Percentiles rank a stretch among this genome's conserved stretches.
phyloP scores from a whole-genome alignment of 2,888 invertebrate genomes.

The Drosophila lacicola region DNA sequence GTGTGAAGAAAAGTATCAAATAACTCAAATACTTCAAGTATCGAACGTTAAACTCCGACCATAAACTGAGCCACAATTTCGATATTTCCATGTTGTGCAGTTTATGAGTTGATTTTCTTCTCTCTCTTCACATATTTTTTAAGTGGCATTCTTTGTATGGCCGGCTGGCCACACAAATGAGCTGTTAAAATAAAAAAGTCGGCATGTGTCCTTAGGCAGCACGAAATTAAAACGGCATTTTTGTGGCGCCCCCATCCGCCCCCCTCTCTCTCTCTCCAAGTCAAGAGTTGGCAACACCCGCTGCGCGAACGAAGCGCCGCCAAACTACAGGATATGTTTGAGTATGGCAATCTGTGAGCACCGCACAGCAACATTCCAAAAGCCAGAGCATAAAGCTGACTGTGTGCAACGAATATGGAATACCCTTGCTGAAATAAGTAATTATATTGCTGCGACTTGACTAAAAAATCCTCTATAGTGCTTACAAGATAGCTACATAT shows the following conservation, averaged over 20 bases:
- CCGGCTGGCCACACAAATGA: constrained; percentile 51
- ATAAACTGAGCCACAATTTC: constrained; percentile 48
- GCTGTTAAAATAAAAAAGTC: constrained; percentile 78
- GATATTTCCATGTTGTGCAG: constrained; percentile 11
- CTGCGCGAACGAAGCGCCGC: constrained; percentile 39
- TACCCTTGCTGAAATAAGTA: constrained; percentile 9
- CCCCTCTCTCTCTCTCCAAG: too few relatives aligned
- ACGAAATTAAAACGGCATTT: constrained; percentile 49
- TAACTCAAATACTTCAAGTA: constrained; percentile 56
- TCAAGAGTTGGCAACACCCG: constrained; percentile 30
- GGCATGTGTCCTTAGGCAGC: constrained; percentile 66
- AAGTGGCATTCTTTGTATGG: constrained; percentile 59
- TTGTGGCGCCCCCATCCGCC: constrained; percentile 4
- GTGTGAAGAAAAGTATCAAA: constrained; percentile 78
- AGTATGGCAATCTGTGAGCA: constrained; percentile 22
- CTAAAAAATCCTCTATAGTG: too few relatives aligned
- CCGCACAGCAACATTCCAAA: constrained; percentile 18
- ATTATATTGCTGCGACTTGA: too few relatives aligned
- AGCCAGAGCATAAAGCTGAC: background rate
- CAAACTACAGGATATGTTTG: constrained; percentile 35
- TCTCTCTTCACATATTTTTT: constrained; percentile 20
- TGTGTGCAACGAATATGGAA: background rate
- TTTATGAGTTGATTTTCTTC: background rate
- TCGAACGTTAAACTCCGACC: constrained; percentile 33
- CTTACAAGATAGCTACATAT: too few relatives aligned